Evolutionary conservation across 2,113 vertebrate species (phyloP).

Genomic region (Peromyscus maniculatus): DNA sequence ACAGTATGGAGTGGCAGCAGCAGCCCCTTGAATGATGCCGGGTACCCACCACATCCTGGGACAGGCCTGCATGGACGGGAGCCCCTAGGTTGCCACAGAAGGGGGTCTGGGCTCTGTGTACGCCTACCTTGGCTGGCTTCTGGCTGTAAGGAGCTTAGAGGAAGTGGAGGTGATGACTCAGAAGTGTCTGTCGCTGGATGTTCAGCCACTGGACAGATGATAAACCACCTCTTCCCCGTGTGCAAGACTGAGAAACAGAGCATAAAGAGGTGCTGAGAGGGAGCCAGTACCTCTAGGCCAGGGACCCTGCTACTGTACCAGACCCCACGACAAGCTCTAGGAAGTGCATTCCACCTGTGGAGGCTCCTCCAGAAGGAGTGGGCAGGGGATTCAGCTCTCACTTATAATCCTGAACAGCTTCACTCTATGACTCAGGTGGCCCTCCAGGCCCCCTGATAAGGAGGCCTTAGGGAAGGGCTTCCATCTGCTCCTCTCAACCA

Average conservation of each 20-base stretch:
- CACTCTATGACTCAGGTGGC: not conserved
- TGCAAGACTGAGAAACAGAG: constrained; percentile 91
- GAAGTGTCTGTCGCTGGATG: constrained; percentile 89
- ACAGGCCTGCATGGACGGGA: too few relatives aligned
- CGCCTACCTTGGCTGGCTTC: constrained; percentile 92
- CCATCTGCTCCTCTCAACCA: not conserved
- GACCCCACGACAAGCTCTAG: accelerated
- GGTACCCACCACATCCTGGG: not conserved
- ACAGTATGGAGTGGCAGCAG: accelerated
- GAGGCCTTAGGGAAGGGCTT: not conserved
- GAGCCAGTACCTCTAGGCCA: not conserved
- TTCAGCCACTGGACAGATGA: constrained; percentile 98
- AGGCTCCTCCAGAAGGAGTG: not conserved
- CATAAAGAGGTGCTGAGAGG: constrained; percentile 39
- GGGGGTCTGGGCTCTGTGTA: not conserved
- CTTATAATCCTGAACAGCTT: not conserved
- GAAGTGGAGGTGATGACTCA: constrained; percentile 86
- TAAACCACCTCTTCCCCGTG: constrained; percentile 99
- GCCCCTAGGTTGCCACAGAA: accelerated
- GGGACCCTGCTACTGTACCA: accelerated
- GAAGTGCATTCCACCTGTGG: not conserved
- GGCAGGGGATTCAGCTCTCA: not conserved
- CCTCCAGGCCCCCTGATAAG: too few relatives aligned
- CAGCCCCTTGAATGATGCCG: accelerated
- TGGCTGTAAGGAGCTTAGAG: constrained; percentile 85